Evolutionary conservation across 2,797 vertebrate species (phyloP).

Genomic region (Rhynchotus rufescens): DNA sequence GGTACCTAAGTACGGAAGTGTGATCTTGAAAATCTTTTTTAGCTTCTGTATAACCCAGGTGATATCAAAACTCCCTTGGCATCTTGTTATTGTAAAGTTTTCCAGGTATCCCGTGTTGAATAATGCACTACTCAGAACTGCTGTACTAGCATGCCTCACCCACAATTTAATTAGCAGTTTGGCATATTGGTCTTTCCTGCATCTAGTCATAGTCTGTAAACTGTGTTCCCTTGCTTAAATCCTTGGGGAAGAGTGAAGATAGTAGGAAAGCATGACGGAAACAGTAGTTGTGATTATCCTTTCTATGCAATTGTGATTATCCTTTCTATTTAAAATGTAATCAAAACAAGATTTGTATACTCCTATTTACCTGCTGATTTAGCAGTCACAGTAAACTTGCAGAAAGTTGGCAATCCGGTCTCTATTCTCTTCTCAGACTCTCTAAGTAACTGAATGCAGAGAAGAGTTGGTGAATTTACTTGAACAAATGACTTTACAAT

Average conservation of each 20-base stretch:
- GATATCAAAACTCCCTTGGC: background rate
- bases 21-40: constrained; percentile 7
- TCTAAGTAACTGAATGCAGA: background rate
- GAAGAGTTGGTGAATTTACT: constrained; percentile 2
- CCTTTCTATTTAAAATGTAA: background rate
- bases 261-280: background rate
- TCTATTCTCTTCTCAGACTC: background rate
- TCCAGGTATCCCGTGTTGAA: constrained; percentile 2
- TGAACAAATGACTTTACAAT: constrained; percentile 11
- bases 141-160: background rate
- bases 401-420: background rate
- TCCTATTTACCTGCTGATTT: background rate
- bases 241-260: background rate
- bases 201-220: background rate
- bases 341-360: background rate
- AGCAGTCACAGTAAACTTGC: background rate
- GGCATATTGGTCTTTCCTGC: background rate
- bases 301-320: background rate
- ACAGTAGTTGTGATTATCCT: background rate
- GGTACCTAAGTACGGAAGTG: background rate
- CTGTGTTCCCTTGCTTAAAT: background rate
- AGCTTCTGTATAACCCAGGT: background rate
- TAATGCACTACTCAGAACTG: background rate
- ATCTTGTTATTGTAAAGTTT: constrained; percentile 51
- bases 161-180: constrained; percentile 16